These are phyloP conservation scores for Elaeidobius kamerunicus DNA, from an alignment of 2,888 invertebrate species.

Conservation along the genomic window DNA sequence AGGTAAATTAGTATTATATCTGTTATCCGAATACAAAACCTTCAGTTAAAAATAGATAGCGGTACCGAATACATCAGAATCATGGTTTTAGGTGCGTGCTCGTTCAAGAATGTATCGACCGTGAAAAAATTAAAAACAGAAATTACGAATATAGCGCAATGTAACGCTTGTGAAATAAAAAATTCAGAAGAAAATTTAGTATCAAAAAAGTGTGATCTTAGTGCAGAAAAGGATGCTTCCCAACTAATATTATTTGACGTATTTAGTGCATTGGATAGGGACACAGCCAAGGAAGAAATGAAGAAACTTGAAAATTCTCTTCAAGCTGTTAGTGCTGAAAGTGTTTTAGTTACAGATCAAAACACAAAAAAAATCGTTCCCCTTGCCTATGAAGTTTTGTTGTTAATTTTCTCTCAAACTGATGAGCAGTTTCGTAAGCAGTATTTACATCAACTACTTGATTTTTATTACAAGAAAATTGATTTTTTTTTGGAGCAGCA, in stretches of 20 bases:
- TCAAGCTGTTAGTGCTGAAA: background rate
- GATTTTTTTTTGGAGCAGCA: background rate
- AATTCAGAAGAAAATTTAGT: background rate
- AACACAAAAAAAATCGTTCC: constrained; percentile 29
- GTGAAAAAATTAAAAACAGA: constrained; percentile 2
- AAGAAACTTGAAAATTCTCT: constrained; percentile 1
- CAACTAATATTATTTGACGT: background rate
- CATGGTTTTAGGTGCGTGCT: background rate
- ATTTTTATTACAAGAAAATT: constrained; percentile 22
- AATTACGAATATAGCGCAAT: constrained; percentile 8
- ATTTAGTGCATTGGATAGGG: constrained; percentile 6
- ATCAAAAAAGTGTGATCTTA: constrained; percentile 23
- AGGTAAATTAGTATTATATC: too few species aligned
- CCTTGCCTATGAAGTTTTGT: constrained; percentile 21
- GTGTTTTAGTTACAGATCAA: constrained; percentile 15
- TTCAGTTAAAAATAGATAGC: too few species aligned
- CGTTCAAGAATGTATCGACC: background rate
- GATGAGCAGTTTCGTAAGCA: constrained; percentile 20
- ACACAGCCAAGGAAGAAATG: background rate
- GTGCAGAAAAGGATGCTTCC: background rate
- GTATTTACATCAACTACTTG: constrained; percentile 19
- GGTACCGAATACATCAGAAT: too few species aligned
- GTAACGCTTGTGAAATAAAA: constrained; percentile 5
- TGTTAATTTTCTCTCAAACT: constrained; percentile 19
- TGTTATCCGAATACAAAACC: too few species aligned